phyloP scores from a whole-genome alignment of 1,140 invertebrate species.

The Coelopa frigida region DNA sequence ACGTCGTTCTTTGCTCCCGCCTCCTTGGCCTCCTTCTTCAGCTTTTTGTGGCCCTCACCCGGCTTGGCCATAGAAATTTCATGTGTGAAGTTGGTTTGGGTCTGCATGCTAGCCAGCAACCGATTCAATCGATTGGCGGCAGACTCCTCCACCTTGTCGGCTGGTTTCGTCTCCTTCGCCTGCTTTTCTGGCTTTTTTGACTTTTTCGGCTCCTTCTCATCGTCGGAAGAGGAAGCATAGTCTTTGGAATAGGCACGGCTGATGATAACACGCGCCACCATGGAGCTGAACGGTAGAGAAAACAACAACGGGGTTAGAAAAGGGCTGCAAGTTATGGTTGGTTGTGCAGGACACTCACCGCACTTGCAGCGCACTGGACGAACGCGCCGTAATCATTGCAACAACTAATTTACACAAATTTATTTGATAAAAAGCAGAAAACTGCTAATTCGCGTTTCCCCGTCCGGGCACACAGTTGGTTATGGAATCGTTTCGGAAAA shows the following conservation, averaged over 20 bases:
- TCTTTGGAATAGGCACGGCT: conserved; percentile 11
- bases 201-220: conserved; percentile 10
- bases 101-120: conserved; percentile 33
- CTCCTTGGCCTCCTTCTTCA: conserved; percentile 25
- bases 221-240: conserved; percentile 7
- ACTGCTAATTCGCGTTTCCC: no score
- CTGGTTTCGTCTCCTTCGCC: background rate
- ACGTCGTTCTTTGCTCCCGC: conserved; percentile 28
- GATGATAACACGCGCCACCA: conserved; percentile 10
- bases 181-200: conserved; percentile 1
- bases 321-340: no score
- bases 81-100: conserved; percentile 11
- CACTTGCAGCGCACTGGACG: no score
- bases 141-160: conserved; percentile 19
- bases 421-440: no score
- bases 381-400: no score
- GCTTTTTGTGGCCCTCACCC: conserved; percentile 26
- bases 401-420: no score
- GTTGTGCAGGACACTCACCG: no score
- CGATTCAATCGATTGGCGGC: conserved; percentile 33
- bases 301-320: no score
- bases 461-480: no score
- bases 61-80: conserved; percentile 23
- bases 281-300: no score
- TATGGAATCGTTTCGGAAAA: no score